These are phyloP conservation scores for Halichoerus grypus DNA, from an alignment of 2,113 vertebrate genomes.

Conservation along the genomic window DNA sequence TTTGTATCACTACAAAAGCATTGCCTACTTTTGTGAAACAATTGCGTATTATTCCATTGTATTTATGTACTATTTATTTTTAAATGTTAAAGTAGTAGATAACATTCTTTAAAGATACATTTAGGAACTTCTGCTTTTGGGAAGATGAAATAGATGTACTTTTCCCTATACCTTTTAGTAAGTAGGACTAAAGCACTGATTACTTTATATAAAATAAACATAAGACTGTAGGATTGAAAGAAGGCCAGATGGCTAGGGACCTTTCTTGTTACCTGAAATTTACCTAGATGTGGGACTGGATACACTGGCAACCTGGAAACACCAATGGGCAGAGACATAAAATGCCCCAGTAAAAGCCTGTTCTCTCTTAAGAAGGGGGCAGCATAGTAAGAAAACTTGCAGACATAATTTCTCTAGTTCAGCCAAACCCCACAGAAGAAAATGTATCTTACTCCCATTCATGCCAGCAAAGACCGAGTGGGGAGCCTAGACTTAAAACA, in stretches of 20 bases:
- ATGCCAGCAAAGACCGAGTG: not conserved
- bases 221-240: not conserved
- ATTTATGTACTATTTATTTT: not conserved
- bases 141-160: not conserved
- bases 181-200: not conserved
- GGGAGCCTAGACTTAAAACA: not conserved
- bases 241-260: not conserved
- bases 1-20: not conserved
- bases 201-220: not conserved
- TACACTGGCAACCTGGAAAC: not conserved
- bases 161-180: not conserved
- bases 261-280: not conserved
- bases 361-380: not conserved
- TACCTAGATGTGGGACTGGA: not conserved
- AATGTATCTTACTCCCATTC: too few species aligned
- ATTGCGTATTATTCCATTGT: not conserved
- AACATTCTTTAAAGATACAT: not conserved
- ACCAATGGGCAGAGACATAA: not conserved
- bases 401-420: not conserved
- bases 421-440: not conserved
- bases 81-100: not conserved
- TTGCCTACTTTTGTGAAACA: not conserved
- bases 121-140: not conserved
- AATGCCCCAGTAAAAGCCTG: not conserved
- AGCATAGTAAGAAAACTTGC: not conserved